A percentile compares a stretch with the other conserved stretches of the same genome.
These are phyloP conservation scores for Drosophila watanabei DNA, from an alignment of 1,140 invertebrate genomes.

Conservation along the genomic window DNA sequence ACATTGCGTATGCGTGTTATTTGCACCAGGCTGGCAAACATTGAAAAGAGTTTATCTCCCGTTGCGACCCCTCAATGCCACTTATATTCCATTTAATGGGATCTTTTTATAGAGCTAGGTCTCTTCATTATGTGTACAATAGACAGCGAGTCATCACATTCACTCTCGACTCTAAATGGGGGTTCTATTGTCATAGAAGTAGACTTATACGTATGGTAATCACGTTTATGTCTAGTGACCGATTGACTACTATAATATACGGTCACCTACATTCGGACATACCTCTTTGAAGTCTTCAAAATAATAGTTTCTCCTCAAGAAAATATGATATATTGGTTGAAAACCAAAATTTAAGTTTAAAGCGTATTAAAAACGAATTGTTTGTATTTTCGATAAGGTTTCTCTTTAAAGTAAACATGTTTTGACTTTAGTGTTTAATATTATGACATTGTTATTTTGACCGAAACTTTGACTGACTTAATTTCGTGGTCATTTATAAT, in stretches of 20 bases:
- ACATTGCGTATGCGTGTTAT: slow-evolving; percentile 73
- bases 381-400: neutral
- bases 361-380: neutral
- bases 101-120: slow-evolving; percentile 23
- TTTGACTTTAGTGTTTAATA: neutral
- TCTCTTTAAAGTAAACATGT: neutral
- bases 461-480: neutral
- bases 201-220: neutral
- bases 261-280: neutral
- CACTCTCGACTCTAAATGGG: slow-evolving; percentile 4
- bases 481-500: no score
- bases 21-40: slow-evolving; percentile 41
- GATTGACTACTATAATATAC: neutral
- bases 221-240: slow-evolving; percentile 4
- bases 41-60: slow-evolving; percentile 48
- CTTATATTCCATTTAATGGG: slow-evolving; percentile 23
- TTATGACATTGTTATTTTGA: neutral
- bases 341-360: neutral
- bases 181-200: slow-evolving; percentile 22
- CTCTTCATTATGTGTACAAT: slow-evolving; percentile 13
- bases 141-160: slow-evolving; percentile 8
- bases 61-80: slow-evolving; percentile 57
- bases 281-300: neutral
- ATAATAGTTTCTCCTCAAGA: neutral
- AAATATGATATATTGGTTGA: neutral